Percentiles rank a stretch among this genome's conserved stretches.
phyloP scores from a whole-genome alignment of 2,113 vertebrate genomes.

The Rattus norvegicus region GRCr8 NC_086022.1:177318001-177318500 shows the following conservation, averaged over 20 bases:
- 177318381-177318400: slow-evolving; percentile 99
- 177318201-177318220: not conserved
- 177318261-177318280: not conserved
- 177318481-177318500: not conserved
- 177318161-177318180: not conserved
- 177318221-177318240: not conserved
- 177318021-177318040: not conserved
- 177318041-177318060: not conserved
- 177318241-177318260: not conserved
- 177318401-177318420: slow-evolving; percentile 97
- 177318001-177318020: not conserved
- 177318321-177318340: slow-evolving; percentile 87
- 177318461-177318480: not conserved
- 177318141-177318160: not conserved
- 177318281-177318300: not conserved
- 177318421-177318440: slow-evolving; percentile 86
- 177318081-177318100: not conserved
- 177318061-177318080: not conserved
- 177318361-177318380: slow-evolving; percentile 96
- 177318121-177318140: not conserved
- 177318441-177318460: not conserved
- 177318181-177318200: not conserved
- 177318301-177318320: not conserved
- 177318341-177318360: slow-evolving; percentile 99
- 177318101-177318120: not conserved